Conservation (phyloP, 2,888 invertebrate species). For the Cryptophagus acutangulus region DNA sequence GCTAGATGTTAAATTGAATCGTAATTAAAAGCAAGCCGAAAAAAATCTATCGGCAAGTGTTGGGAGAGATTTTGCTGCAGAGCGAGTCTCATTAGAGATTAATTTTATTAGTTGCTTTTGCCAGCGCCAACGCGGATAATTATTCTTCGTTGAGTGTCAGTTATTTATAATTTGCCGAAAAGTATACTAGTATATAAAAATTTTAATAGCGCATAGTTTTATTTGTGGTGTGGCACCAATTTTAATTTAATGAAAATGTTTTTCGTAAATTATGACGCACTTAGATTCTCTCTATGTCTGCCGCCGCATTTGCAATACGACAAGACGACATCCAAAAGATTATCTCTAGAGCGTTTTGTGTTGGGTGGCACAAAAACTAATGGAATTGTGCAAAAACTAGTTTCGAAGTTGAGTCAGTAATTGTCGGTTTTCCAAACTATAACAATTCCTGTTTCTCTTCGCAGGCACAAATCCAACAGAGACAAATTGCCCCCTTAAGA, state of each 20-base stretch:
- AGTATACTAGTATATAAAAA: conserved; percentile 4
- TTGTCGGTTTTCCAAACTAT: conserved; percentile 3
- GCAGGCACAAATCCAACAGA: neutral
- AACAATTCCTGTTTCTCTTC: neutral
- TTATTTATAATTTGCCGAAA: conserved; percentile 14
- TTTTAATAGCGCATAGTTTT: no score
- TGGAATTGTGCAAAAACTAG: conserved; percentile 3
- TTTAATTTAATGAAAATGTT: no score
- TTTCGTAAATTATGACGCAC: conserved; percentile 14
- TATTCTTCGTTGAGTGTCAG: conserved; percentile 4
- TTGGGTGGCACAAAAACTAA: neutral
- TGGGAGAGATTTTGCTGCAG: conserved; percentile 2
- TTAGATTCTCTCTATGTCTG: conserved; percentile 1
- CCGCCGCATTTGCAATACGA: no score
- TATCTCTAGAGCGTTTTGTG: neutral
- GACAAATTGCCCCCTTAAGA: conserved; percentile 1
- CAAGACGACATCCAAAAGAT: conserved; percentile 1
- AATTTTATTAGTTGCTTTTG: conserved; percentile 6
- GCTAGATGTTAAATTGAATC: no score
- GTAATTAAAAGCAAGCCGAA: no score
- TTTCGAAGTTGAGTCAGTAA: conserved; percentile 3
- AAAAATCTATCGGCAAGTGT: no score
- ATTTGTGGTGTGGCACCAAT: no score
- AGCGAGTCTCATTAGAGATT: conserved; percentile 8
- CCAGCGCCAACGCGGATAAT: conserved; percentile 2